These are phyloP conservation scores for Pseudorasbora parva DNA, from an alignment of 2,113 vertebrate genomes.

Conservation along the genomic window DNA sequence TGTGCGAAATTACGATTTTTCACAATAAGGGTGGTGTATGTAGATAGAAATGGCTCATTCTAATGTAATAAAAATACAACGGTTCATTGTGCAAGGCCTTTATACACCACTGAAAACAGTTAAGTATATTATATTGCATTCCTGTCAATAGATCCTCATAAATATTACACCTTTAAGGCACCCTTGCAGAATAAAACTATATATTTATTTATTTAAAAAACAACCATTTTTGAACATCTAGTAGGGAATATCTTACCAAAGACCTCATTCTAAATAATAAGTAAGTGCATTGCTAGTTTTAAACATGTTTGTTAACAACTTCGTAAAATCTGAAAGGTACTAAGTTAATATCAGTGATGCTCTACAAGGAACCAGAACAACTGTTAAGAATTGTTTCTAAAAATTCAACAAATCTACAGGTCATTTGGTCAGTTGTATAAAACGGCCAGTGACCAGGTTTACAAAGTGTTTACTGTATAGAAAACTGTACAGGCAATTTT, in stretches of 20 bases:
- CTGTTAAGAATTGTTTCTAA: not conserved
- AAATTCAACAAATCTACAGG: not conserved
- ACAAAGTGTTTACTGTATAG: not conserved
- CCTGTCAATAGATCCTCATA: no score
- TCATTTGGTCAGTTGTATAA: not conserved
- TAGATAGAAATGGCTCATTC: no score
- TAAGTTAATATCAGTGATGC: not conserved
- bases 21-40: no score
- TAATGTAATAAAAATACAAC: no score
- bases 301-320: constrained; percentile 1
- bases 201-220: not conserved
- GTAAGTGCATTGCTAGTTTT: not conserved
- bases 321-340: not conserved
- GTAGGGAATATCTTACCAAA: not conserved
- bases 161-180: no score
- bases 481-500: not conserved
- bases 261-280: not conserved
- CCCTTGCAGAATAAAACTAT: not conserved
- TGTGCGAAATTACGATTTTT: no score
- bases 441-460: not conserved
- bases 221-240: not conserved
- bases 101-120: no score
- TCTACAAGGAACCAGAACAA: not conserved
- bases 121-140: no score
- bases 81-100: no score